phyloP scores from a whole-genome alignment of 2,113 vertebrate species.

The Engraulis encrasicolus region DNA sequence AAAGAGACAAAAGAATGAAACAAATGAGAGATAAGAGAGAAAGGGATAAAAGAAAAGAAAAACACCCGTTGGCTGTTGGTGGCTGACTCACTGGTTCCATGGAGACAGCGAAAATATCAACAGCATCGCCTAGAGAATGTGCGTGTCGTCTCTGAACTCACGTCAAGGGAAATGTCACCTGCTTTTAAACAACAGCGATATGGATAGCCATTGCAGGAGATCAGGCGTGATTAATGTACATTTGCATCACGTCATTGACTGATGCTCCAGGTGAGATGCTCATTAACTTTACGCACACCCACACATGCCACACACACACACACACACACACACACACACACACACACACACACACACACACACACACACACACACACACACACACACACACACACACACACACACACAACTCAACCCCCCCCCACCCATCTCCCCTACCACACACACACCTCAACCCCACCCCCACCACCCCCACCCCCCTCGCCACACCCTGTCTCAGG shows the following conservation, averaged over 20 bases:
- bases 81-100: not conserved
- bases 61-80: not conserved
- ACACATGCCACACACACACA: not conserved
- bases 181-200: not conserved
- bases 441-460: not conserved
- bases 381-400: too few relatives aligned
- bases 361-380: not conserved
- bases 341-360: not conserved
- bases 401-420: too few relatives aligned
- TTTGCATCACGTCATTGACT: slow-evolving; percentile 34
- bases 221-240: slow-evolving; percentile 25
- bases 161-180: not conserved
- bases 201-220: not conserved
- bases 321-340: too few relatives aligned
- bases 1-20: not conserved
- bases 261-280: slow-evolving; percentile 28
- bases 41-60: not conserved
- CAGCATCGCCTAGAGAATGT: not conserved
- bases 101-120: not conserved
- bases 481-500: not conserved
- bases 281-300: not conserved
- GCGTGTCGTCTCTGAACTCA: not conserved
- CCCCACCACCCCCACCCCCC: not conserved
- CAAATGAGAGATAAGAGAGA: too few relatives aligned
- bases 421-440: too few relatives aligned